Evolutionary conservation across 2,888 invertebrate genomes (phyloP).

Genomic region (Zygaena filipendulae): DNA sequence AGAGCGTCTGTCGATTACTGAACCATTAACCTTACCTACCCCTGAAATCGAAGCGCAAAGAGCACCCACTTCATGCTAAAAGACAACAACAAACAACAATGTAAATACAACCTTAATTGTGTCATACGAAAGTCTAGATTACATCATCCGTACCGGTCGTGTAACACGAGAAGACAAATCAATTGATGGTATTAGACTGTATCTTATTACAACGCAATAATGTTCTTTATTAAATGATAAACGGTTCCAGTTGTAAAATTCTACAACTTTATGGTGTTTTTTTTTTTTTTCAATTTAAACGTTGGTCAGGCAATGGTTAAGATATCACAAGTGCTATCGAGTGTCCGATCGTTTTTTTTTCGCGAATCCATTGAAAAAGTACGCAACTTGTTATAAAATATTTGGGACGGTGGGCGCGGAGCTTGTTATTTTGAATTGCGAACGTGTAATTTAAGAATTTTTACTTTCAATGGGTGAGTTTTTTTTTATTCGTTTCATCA

Average conservation of each 20-base stretch:
- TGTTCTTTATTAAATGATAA: constrained; percentile 22
- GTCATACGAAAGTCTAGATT: constrained; percentile 11
- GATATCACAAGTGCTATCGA: constrained; percentile 7
- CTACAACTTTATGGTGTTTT: constrained; percentile 25
- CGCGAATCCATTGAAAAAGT: too few relatives aligned
- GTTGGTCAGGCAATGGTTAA: constrained; percentile 28
- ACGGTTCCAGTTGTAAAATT: constrained; percentile 20
- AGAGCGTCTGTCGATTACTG: constrained; percentile 44
- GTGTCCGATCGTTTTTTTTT: too few relatives aligned
- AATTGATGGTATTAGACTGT: constrained; percentile 15
- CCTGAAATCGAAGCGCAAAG: constrained; percentile 27
- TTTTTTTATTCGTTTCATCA: constrained; percentile 16
- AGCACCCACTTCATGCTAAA: constrained; percentile 25
- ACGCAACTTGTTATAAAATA: constrained; percentile 21
- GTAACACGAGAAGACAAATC: constrained; percentile 8
- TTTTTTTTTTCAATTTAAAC: constrained; percentile 38
- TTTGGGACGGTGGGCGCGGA: too few relatives aligned
- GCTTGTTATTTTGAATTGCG: constrained; percentile 21
- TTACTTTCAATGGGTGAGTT: constrained; percentile 16
- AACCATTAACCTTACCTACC: constrained; percentile 54
- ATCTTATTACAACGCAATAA: constrained; percentile 16
- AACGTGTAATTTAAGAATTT: constrained; percentile 19
- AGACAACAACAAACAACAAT: constrained; percentile 14
- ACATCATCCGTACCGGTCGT: constrained; percentile 9
- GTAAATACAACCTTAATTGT: constrained; percentile 21